Base-by-base conservation (phyloP, 2,888 invertebrate species). In the Eretmocerus hayati region DNA sequence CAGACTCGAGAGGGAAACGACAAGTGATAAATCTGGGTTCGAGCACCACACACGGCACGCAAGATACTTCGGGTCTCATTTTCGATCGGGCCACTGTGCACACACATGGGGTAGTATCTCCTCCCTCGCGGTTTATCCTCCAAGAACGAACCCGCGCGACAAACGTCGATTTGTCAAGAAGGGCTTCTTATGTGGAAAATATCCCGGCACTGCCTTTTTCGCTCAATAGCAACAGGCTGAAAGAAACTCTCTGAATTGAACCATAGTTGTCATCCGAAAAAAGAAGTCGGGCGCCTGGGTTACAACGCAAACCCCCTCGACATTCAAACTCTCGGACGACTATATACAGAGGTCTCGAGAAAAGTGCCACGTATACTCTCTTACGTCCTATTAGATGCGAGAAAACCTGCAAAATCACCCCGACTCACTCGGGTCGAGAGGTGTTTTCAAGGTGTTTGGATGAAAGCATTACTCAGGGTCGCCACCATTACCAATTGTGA, bases 81-180 rank as follows among this genome's bases (percentile, higher is more conserved):
- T n/a, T n/a, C n/a, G n/a, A n/a, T n/a, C n/a, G n/a, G n/a, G n/a
- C n/a, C n/a, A n/a, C n/a, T n/a, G n/a, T n/a, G n/a, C n/a, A n/a
- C n/a, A n/a, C n/a, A n/a, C n/a, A n/a, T n/a, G n/a, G n/a, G 16
- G 36, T 31, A 15, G 18, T 15, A 5, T 23, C 19, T 30, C 20
- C 26, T 9, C 56, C n/a, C 55, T 43, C 52, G 58, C 60, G 64
- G 64, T 67, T n/a, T n/a, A n/a, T n/a, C n/a, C n/a, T n/a, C n/a
- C n/a, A 69, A 63, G 52, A 62, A 64, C 61, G 66, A 65, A 63
- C 61, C 64, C 64, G 64, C 64, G 64, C 63, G 64, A 65, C 67
- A 67, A 66, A 62, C 62, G 62, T 60, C 69, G 68, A 70, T 70
- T 70, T 69, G 69, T 70, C 70, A 69, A 62, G 60, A 62, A 66